phyloP scores from a whole-genome alignment of 2,113 vertebrate species.

The Tricholaema leucomelas region DNA sequence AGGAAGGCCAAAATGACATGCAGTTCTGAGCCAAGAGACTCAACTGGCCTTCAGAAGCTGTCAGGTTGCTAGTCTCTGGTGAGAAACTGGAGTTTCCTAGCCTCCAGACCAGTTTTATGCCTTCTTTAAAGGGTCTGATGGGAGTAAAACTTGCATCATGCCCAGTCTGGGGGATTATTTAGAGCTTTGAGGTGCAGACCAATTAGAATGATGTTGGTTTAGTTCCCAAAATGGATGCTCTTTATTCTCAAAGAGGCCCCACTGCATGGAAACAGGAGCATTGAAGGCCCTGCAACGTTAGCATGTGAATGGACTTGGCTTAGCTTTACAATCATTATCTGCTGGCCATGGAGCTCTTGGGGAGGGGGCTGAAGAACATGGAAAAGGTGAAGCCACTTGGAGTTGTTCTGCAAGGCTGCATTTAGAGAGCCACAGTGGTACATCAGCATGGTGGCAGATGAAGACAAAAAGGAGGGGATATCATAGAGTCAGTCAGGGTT shows the following conservation, averaged over 20 bases:
- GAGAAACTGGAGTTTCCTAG: background rate
- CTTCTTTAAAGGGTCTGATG: background rate
- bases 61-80: background rate
- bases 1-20: background rate
- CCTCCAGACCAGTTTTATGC: background rate
- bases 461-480: background rate
- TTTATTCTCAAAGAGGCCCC: constrained; percentile 3
- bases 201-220: background rate
- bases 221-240: background rate
- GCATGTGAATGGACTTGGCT: constrained; percentile 9
- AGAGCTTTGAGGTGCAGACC: background rate
- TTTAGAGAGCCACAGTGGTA: background rate
- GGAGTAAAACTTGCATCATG: background rate
- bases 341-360: background rate
- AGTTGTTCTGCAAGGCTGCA: background rate
- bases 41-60: background rate
- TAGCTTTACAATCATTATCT: constrained; percentile 20
- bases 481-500: too few species aligned
- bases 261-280: background rate
- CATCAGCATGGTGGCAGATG: background rate
- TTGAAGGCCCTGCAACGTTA: background rate
- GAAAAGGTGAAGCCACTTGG: background rate
- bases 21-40: background rate
- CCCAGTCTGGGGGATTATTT: background rate
- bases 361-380: background rate